Conservation (phyloP, 2,797 vertebrate species). For the Aquila chrysaetos region DNA sequence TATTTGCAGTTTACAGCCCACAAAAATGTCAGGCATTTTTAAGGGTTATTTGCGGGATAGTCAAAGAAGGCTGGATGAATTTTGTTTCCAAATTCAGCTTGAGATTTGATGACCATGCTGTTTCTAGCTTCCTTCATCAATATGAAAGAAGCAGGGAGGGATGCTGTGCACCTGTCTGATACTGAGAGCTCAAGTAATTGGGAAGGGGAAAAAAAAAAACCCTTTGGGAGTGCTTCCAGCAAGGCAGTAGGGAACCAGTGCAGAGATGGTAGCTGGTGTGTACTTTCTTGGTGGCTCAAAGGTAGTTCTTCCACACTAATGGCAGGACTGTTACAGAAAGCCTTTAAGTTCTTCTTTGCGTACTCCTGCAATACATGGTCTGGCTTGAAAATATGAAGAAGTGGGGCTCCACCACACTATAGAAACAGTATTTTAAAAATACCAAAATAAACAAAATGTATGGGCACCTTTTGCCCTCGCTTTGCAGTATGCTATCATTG, state of each 20-base stretch:
- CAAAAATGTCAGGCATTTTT: slow-evolving; percentile 31
- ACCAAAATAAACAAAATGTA: neutral
- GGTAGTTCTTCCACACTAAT: neutral
- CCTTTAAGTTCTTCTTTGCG: neutral
- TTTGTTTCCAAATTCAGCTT: slow-evolving; percentile 34
- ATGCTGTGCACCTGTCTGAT: neutral
- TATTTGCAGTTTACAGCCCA: slow-evolving; percentile 43
- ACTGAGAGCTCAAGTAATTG: neutral
- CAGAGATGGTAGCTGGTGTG: neutral
- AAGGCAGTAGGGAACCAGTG: neutral
- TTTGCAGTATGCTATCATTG: neutral
- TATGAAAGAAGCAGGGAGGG: neutral
- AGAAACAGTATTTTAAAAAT: neutral
- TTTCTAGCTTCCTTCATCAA: neutral
- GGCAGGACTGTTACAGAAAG: neutral
- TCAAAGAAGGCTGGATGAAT: neutral
- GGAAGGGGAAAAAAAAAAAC: neutral
- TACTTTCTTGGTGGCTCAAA: neutral
- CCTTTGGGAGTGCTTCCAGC: neutral
- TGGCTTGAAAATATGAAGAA: neutral
- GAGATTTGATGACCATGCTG: neutral
- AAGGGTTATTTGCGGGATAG: slow-evolving; percentile 11
- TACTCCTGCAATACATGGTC: neutral
- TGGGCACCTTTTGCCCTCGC: neutral
- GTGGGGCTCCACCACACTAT: fast-evolving